A percentile compares a stretch with the other conserved stretches of the same genome.
Conservation (phyloP, 2,797 vertebrate species). For the Rallus crepitans region DNA sequence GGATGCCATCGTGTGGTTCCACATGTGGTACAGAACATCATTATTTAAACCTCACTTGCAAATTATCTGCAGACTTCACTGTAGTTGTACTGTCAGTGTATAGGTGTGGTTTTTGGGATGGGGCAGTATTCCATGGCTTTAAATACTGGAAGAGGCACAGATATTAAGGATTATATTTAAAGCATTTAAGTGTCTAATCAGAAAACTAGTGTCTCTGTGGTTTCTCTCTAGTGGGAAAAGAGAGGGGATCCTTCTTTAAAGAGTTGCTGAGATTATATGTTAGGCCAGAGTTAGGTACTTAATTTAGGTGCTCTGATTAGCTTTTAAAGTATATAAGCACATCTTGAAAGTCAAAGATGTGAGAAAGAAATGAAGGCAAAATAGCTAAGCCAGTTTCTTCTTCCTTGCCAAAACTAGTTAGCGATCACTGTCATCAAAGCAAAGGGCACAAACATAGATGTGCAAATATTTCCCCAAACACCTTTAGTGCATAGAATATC, state of each 20-base stretch:
- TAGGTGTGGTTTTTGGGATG: background rate
- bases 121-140: background rate
- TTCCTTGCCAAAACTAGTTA: background rate
- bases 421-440: background rate
- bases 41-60: background rate
- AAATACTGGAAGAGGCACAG: background rate
- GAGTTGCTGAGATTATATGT: background rate
- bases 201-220: background rate
- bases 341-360: background rate
- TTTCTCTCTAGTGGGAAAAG: background rate
- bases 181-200: background rate
- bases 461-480: background rate
- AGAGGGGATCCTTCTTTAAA: background rate
- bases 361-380: background rate
- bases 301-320: background rate
- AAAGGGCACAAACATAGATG: accelerated
- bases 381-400: background rate
- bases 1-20: background rate
- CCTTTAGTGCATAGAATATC: background rate
- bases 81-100: background rate
- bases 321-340: background rate
- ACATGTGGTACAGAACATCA: background rate
- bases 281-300: background rate
- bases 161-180: background rate
- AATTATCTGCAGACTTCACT: background rate